Conservation (phyloP, 2,888 invertebrate species). For the Andrena trimmerana region DNA sequence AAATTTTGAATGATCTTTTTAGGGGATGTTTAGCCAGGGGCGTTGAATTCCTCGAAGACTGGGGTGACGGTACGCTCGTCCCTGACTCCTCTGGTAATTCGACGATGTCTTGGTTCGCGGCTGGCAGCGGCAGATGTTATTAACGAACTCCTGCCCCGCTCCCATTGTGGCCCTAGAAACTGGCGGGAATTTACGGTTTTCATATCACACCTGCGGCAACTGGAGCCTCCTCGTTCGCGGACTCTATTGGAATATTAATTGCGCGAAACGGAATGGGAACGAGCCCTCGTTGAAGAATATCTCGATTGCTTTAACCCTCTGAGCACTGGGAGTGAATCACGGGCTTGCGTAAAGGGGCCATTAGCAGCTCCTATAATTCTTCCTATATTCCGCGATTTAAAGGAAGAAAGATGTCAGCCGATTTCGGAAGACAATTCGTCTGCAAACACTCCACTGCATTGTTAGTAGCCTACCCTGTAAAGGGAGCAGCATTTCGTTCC, state of each 20-base stretch:
- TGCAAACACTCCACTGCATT: too few species aligned
- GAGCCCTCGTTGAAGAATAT: conserved; percentile 1
- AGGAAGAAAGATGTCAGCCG: neutral
- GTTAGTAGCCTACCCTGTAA: too few species aligned
- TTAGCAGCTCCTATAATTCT: neutral
- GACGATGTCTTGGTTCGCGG: conserved; percentile 19
- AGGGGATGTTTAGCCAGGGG: neutral
- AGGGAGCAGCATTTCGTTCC: neutral
- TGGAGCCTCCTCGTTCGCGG: conserved; percentile 25
- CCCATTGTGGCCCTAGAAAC: conserved; percentile 43
- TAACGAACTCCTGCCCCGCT: conserved; percentile 50
- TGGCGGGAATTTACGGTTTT: conserved; percentile 52
- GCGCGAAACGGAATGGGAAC: conserved; percentile 13
- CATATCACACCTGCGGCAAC: conserved; percentile 61
- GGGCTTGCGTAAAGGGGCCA: neutral
- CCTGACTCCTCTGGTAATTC: conserved; percentile 28
- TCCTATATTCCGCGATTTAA: neutral
- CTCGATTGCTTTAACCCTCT: conserved; percentile 8
- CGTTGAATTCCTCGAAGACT: conserved; percentile 30
- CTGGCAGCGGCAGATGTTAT: conserved; percentile 58
- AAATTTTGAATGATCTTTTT: neutral
- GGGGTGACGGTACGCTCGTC: neutral
- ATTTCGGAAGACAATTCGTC: too few species aligned
- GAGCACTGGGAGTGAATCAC: neutral
- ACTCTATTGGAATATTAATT: conserved; percentile 56